A percentile compares a stretch with the other conserved stretches of the same genome.
These are phyloP conservation scores for Enteromius afrohamiltoni DNA, from an alignment of 2,797 vertebrate species.

Conservation along the genomic window DNA sequence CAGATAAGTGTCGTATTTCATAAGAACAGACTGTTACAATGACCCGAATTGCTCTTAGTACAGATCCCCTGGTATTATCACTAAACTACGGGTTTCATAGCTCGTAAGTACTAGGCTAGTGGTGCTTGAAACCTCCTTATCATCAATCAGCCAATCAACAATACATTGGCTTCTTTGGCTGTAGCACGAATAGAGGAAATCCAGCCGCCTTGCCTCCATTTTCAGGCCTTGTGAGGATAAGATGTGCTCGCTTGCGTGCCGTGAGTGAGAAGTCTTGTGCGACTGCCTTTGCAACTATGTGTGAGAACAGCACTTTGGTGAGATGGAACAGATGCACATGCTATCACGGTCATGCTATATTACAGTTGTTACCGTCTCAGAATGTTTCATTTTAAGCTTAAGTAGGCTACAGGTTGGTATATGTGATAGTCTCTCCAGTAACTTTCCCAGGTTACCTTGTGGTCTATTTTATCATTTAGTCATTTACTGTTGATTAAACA, in stretches of 20 bases:
- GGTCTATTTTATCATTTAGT: constrained; percentile 1
- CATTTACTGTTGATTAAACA: constrained; percentile 14
- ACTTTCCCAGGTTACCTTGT: neutral
- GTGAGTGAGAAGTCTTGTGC: constrained; percentile 50
- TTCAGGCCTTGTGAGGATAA: neutral
- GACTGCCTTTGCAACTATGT: constrained; percentile 64
- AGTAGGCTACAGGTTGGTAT: neutral
- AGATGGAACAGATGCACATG: constrained; percentile 67
- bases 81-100: constrained; percentile 45
- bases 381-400: neutral
- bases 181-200: constrained; percentile 17
- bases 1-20: constrained; percentile 58
- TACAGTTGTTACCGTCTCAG: constrained; percentile 23
- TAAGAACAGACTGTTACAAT: constrained; percentile 42
- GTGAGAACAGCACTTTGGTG: constrained; percentile 79
- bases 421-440: neutral
- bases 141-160: constrained; percentile 38
- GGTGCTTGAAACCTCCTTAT: constrained; percentile 21
- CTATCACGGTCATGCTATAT: constrained; percentile 54
- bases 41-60: constrained; percentile 33
- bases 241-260: neutral
- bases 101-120: constrained; percentile 27
- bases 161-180: neutral
- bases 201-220: neutral
- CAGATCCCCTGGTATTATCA: constrained; percentile 25